These are phyloP conservation scores for Pocillopora verrucosa DNA, from an alignment of 64 coral and sea anemone species.

Conservation along the genomic window DNA sequence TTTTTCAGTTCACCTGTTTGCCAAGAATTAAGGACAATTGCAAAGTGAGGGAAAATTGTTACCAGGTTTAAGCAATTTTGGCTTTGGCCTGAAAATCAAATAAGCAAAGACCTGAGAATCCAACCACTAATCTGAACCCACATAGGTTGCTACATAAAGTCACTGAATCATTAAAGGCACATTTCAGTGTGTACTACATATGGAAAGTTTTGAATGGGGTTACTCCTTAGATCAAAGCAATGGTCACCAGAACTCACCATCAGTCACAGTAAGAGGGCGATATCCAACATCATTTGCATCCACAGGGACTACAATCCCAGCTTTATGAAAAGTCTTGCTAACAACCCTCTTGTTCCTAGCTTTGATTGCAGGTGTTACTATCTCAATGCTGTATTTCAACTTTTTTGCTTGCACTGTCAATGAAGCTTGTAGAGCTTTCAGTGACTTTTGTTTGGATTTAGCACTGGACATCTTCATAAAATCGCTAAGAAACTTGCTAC, in stretches of 20 bases:
- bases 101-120: background rate
- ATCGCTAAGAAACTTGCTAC: slow-evolving; percentile 57
- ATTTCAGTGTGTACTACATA: too few relatives aligned
- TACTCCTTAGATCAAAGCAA: too few relatives aligned
- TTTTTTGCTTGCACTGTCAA: slow-evolving; percentile 73
- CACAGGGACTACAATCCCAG: slow-evolving; percentile 97
- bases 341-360: slow-evolving; percentile 88
- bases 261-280: slow-evolving; percentile 74
- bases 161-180: too few relatives aligned
- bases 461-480: slow-evolving; percentile 68
- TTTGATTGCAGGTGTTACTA: slow-evolving; percentile 71
- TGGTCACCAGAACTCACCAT: slow-evolving; percentile 60
- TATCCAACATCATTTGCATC: slow-evolving; percentile 93
- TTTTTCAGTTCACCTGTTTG: slow-evolving; percentile 86
- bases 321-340: slow-evolving; percentile 95
- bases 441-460: slow-evolving; percentile 45
- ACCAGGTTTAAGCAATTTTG: too few relatives aligned
- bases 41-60: background rate
- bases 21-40: background rate
- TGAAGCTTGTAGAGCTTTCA: slow-evolving; percentile 63
- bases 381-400: slow-evolving; percentile 54
- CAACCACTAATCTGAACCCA: background rate
- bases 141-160: background rate
- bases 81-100: too few relatives aligned
- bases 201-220: too few relatives aligned